Evolutionary conservation across 2,888 invertebrate genomes (phyloP).

Genomic region (Pandemis corylana): DNA sequence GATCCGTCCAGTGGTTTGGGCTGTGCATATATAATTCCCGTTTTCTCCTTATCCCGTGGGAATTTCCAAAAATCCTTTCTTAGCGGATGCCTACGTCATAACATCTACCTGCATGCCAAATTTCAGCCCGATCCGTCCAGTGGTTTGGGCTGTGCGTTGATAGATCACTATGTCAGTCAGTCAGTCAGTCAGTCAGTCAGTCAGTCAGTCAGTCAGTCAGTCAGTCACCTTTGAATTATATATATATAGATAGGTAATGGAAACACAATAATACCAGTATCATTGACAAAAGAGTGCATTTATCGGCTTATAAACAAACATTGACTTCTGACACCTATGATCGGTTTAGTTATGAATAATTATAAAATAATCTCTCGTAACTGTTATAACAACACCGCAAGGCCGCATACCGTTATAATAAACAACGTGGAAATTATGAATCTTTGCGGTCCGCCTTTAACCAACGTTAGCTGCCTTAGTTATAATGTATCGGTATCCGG

Average conservation of each 20-base stretch:
- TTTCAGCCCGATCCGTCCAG: too few relatives aligned
- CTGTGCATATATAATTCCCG: too few relatives aligned
- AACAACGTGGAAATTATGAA: constrained; percentile 37
- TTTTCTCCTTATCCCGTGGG: too few relatives aligned
- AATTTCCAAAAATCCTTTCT: too few relatives aligned
- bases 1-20: too few relatives aligned
- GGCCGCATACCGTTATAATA: constrained; percentile 38
- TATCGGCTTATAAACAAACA: constrained; percentile 8
- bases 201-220: too few relatives aligned
- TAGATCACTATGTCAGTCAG: too few relatives aligned
- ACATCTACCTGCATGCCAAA: too few relatives aligned
- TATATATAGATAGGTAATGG: background rate
- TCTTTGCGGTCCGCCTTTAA: constrained; percentile 37
- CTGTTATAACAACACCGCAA: constrained; percentile 31
- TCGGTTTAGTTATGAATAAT: constrained; percentile 19
- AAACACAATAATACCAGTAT: background rate
- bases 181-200: too few relatives aligned
- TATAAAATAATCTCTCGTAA: constrained; percentile 32
- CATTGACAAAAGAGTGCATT: constrained; percentile 2
- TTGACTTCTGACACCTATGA: constrained; percentile 5
- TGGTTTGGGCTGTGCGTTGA: too few relatives aligned
- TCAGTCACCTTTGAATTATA: too few relatives aligned
- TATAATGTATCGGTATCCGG: constrained; percentile 36
- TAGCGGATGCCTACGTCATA: too few relatives aligned
- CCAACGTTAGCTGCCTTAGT: constrained; percentile 29